Base-by-base conservation (phyloP, 2,888 invertebrate species). In the Myathropa florea region DNA sequence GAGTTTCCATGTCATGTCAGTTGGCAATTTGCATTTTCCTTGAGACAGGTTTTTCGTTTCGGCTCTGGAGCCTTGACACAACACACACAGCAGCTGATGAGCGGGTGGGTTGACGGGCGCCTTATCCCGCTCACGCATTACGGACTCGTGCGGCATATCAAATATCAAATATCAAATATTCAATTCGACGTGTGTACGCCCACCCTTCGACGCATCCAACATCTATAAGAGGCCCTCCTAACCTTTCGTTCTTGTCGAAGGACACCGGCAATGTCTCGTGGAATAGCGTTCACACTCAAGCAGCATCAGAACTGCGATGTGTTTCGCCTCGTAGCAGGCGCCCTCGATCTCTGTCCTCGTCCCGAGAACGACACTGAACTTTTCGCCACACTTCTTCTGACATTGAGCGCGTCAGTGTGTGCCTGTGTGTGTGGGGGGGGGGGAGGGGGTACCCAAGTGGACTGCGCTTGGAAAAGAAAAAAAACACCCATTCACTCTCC, bases 331-430 rank as follows among this genome's bases (percentile, higher is more conserved):
- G 71, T 77, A 77, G 39, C 55, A 63, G 72, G 76, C 68, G 85
- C 72, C 82, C 82, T 85, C 82, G 85, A 82, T 82, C 81, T 55
- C 77, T 77, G 81, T 85, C 85, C 85, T 85, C 82, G 81, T 73
- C 72, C 85, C 68, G 68, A 68, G 72, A 81, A 81, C 73, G 72
- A 85, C 85, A 85, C 85, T 85, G 85, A 85, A 85, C 85, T 85
- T 85, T 81, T 84, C 76, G 61, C 67, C 65, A 60, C 67, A 80
- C 60, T 61, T 57, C 61, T 53, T 67, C 33, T 77, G 36, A 33
- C 63, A 67, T 39, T 77, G 67, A 68, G 18, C 33, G 39, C 14
- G 28, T 10, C 10, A 23, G 7, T 24, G 24, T 30, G 3, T 59
- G 24, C 57, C 14, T 18, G 33, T 76, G 36, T 21, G 36, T 21